These are phyloP conservation scores for Pyxicephalus adspersus DNA, from an alignment of 2,113 vertebrate species.

Conservation along the genomic window DNA sequence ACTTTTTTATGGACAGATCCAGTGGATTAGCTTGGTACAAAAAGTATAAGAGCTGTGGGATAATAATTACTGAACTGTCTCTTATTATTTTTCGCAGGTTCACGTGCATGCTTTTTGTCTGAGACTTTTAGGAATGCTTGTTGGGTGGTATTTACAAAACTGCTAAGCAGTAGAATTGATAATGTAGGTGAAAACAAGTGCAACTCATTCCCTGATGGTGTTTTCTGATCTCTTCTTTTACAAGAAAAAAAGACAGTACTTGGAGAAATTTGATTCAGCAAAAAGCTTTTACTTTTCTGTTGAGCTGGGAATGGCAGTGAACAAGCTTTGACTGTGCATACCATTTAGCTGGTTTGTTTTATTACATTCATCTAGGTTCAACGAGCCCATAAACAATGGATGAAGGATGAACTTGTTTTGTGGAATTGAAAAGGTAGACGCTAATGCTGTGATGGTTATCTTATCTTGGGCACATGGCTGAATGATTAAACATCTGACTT, in stretches of 20 bases:
- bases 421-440: slow-evolving; percentile 47
- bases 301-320: background rate
- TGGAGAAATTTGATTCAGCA: no score
- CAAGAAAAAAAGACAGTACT: no score
- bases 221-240: no score
- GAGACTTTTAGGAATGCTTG: no score
- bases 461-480: slow-evolving; percentile 52
- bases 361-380: slow-evolving; percentile 6
- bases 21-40: slow-evolving; percentile 12
- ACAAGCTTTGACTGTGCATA: background rate
- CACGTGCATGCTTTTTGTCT: no score
- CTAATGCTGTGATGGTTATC: slow-evolving; percentile 48
- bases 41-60: background rate
- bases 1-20: background rate
- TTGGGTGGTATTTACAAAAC: no score
- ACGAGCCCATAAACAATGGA: slow-evolving; percentile 35
- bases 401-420: slow-evolving; percentile 39
- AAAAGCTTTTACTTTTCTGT: background rate
- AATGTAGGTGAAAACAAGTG: no score
- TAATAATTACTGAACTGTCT: background rate
- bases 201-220: no score
- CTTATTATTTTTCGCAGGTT: no score
- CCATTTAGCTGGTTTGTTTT: background rate
- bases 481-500: slow-evolving; percentile 43
- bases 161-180: no score